Percentiles rank a stretch among this genome's conserved stretches.
These are phyloP conservation scores for Aphelinus certus DNA, from an alignment of 1,140 invertebrate species.

Conservation along the genomic window DNA sequence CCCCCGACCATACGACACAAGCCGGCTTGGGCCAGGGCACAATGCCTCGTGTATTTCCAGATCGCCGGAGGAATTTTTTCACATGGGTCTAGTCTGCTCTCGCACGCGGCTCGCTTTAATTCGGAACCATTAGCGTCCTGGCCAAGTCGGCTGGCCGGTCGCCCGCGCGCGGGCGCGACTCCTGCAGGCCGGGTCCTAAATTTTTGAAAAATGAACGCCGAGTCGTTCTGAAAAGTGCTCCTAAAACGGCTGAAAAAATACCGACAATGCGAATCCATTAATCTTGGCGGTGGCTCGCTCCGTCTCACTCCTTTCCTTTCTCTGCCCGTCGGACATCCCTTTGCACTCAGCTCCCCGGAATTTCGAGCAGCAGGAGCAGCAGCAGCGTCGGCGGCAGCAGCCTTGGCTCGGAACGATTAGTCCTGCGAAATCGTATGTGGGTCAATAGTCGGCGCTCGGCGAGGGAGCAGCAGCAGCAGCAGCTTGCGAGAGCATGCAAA, in stretches of 20 bases:
- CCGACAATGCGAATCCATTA: slow-evolving; percentile 58
- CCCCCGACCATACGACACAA: no score
- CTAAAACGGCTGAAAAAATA: slow-evolving; percentile 58
- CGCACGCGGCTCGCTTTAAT: slow-evolving; percentile 47
- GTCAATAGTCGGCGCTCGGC: slow-evolving; percentile 34
- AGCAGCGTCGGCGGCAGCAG: slow-evolving; percentile 7
- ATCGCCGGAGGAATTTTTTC: slow-evolving; percentile 14
- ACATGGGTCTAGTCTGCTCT: background rate
- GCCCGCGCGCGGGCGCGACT: slow-evolving; percentile 44
- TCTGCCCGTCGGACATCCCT: slow-evolving; percentile 46
- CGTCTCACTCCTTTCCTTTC: slow-evolving; percentile 11
- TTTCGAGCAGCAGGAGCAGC: background rate
- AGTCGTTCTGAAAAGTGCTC: slow-evolving; percentile 52
- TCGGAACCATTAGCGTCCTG: slow-evolving; percentile 51
- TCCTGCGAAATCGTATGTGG: slow-evolving; percentile 43
- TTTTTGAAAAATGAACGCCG: slow-evolving; percentile 56
- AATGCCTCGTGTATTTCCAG: background rate
- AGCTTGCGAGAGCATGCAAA: slow-evolving; percentile 5
- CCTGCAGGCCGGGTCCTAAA: slow-evolving; percentile 45
- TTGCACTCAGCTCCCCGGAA: slow-evolving; percentile 45
- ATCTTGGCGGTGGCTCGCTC: slow-evolving; percentile 47
- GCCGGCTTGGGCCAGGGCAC: no score
- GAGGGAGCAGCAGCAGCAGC: no score
- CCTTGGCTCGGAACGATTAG: slow-evolving; percentile 41
- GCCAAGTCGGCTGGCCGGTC: background rate